These are phyloP conservation scores for Megalopta genalis DNA, from an alignment of 1,140 invertebrate species.

Conservation along the genomic window DNA sequence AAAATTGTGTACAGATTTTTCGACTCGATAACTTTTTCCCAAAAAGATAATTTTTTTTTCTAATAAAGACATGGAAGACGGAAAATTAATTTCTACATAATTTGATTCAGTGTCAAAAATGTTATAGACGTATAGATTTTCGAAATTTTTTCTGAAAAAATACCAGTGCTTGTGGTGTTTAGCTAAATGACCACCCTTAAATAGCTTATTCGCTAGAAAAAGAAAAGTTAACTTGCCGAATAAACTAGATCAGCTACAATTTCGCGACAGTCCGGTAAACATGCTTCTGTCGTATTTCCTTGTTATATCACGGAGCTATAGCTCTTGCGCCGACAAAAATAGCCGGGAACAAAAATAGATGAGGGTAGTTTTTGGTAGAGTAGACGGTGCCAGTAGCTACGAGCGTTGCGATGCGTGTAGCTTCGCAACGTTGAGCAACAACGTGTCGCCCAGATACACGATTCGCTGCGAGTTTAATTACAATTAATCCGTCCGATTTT, in stretches of 20 bases:
- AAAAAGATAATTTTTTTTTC: too few relatives aligned
- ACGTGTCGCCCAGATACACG: slow-evolving; percentile 5
- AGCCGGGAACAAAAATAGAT: slow-evolving; percentile 68
- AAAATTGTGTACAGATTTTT: too few relatives aligned
- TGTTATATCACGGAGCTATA: not conserved
- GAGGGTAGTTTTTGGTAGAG: slow-evolving; percentile 28
- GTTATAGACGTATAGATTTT: too few relatives aligned
- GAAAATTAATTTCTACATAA: too few relatives aligned
- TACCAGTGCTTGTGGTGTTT: too few relatives aligned
- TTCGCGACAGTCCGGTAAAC: not conserved
- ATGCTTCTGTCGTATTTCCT: slow-evolving; percentile 7
- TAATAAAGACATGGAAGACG: too few relatives aligned
- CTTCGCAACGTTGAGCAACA: slow-evolving; percentile 28
- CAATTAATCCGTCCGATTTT: not conserved
- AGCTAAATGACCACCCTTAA: not conserved
- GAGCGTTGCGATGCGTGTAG: slow-evolving; percentile 3
- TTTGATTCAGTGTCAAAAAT: too few relatives aligned
- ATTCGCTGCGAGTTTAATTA: not conserved
- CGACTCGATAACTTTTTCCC: too few relatives aligned
- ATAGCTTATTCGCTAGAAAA: not conserved
- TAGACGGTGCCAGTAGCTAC: slow-evolving; percentile 44
- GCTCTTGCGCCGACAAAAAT: slow-evolving; percentile 59
- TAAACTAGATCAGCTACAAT: not conserved
- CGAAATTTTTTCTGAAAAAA: too few relatives aligned
- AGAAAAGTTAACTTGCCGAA: not conserved